phyloP scores from a whole-genome alignment of 2,888 invertebrate genomes.

The Ecliptopera silaceata region DNA sequence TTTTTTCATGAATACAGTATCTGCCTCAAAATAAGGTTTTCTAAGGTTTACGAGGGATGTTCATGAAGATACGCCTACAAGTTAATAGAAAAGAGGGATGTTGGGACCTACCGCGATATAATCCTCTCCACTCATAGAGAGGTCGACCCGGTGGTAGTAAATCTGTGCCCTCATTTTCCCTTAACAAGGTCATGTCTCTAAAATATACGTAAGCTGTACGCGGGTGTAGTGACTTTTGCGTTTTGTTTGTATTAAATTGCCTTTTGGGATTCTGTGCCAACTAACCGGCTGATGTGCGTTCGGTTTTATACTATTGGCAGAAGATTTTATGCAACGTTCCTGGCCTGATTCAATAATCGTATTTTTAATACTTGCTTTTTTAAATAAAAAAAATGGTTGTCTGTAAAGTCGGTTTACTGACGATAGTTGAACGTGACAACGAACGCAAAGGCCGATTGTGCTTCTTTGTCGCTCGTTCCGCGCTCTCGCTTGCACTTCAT shows the following conservation, averaged over 20 bases:
- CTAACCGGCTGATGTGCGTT: no score
- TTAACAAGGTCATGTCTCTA: conserved; percentile 9
- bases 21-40: background rate
- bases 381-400: no score
- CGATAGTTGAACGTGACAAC: no score
- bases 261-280: no score
- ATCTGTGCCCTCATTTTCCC: conserved; percentile 15
- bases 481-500: no score
- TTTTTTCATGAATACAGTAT: conserved; percentile 8
- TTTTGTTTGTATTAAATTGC: background rate
- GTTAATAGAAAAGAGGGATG: conserved; percentile 13
- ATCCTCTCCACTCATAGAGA: conserved; percentile 11
- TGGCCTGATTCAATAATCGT: no score
- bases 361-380: no score
- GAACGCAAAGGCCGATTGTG: no score
- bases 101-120: conserved; percentile 2
- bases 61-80: conserved; percentile 16
- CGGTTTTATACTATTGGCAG: no score
- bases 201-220: background rate
- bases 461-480: no score
- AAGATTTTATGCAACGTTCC: no score
- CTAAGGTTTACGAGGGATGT: conserved; percentile 13
- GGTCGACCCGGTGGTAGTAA: conserved; percentile 13
- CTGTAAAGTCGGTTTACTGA: no score
- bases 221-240: background rate